Base-by-base conservation (phyloP, 2,113 vertebrate species). In the Gallinago media region DNA sequence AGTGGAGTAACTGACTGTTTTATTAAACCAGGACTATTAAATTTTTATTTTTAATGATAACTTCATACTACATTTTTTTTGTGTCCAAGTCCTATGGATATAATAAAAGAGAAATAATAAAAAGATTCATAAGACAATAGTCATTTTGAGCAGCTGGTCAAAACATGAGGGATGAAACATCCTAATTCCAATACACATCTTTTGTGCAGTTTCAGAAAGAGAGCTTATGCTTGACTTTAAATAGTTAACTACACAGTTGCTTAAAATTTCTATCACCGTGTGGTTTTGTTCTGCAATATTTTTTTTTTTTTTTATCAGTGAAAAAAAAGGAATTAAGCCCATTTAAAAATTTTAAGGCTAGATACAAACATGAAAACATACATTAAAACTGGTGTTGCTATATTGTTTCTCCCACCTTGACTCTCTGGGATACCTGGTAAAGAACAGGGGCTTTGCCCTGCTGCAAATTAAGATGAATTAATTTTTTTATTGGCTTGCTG, bases 301-400 rank as follows among this genome's bases (percentile, higher is more conserved):
- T 65, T 62, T 46, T 27, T 18, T 31, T 18, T 2, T 73, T 56
- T 59, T 54, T 4, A 6, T 55, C 5, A 32, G 6, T 27, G 2
- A 5, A 49, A 27, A 54, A 7, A 6, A 8, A 52, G 52, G 3
- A 76, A 66, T 49, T 31, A 56, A 34, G 66, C 5, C 4, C 3
- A 58, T 25, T 38, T 27, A 11, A 56, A 63, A 25, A 8, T 9
- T 19, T 46, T 65, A 22, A 66, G 85, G 6, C 1, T 22, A 34
- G 6, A 55, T 3, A 18, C 8, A 73, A 63, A 38, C 2, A 20
- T n/a, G 42, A 72, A 84, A 58, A 38, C 1, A 36, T 50, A 2
- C 0, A 52, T n/a, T 54, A 49, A 21, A 40, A 73, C 44, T n/a
- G 6, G 2, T 8, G 3, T 31, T 40, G 3, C 3, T 17, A 63